Conservation (phyloP, 2,113 vertebrate genomes). For the Crotalus tigris region DNA sequence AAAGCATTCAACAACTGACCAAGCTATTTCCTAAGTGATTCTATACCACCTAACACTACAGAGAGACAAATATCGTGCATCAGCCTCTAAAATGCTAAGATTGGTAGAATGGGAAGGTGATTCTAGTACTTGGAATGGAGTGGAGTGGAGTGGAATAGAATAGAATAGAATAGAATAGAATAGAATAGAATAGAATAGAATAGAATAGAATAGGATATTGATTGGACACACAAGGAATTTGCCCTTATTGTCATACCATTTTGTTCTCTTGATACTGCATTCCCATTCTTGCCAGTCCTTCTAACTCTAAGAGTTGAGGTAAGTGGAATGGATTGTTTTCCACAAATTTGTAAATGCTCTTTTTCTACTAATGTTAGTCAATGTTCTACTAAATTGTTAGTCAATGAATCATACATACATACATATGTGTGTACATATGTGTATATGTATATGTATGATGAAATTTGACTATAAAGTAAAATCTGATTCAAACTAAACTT, state of each 20-base stretch:
- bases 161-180: no score
- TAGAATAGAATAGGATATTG: not conserved
- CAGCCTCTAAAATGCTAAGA: not conserved
- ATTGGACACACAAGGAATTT: not conserved
- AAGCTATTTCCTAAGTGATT: not conserved
- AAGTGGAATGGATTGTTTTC: not conserved
- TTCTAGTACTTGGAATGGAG: not conserved
- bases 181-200: no score
- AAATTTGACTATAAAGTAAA: not conserved
- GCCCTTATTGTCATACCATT: not conserved
- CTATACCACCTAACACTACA: not conserved
- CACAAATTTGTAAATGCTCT: not conserved
- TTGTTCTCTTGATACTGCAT: not conserved
- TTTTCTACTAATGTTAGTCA: not conserved
- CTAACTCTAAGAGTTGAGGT: not conserved
- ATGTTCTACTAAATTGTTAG: not conserved
- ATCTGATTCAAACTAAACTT: not conserved
- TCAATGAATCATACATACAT: not conserved
- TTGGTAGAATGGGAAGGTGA: not conserved
- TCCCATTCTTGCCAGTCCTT: not conserved
- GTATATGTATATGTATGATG: not conserved
- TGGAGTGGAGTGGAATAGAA: no score
- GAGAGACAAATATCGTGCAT: not conserved
- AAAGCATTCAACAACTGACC: not conserved
- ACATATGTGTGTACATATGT: not conserved